Percentiles rank a stretch among this genome's conserved stretches.
Evolutionary conservation across 2,113 vertebrate species (phyloP).

Genomic region (Peucedramus taeniatus): DNA sequence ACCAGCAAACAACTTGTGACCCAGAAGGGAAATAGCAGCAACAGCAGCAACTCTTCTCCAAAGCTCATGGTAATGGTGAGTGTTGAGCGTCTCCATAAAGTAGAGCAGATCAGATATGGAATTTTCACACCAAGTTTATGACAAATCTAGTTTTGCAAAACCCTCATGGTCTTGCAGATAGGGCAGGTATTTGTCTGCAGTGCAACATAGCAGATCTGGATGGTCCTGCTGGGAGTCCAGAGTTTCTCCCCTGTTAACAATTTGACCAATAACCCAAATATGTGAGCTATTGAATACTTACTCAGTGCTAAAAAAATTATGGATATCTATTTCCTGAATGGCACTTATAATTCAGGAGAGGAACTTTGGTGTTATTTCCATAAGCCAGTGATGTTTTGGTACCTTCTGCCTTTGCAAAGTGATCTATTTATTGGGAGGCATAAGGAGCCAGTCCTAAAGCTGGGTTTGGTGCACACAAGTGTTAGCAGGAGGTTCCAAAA

Average conservation of each 20-base stretch:
- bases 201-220: neutral
- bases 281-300: neutral
- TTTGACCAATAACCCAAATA: neutral
- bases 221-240: neutral
- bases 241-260: neutral
- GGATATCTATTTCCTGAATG: neutral
- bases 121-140: neutral
- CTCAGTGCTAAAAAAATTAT: neutral
- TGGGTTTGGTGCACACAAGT: neutral
- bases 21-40: neutral
- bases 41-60: neutral
- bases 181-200: neutral
- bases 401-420: neutral
- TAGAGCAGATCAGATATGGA: neutral
- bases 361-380: neutral
- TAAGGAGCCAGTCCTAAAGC: neutral
- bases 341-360: neutral
- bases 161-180: neutral
- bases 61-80: rapidly evolving
- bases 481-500: neutral
- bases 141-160: neutral
- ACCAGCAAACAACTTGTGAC: neutral
- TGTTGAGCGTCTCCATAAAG: neutral
- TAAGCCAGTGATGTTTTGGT: neutral
- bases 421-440: neutral